Conservation (phyloP, 2,113 vertebrate species). For the Micronycteris hirsuta region DNA sequence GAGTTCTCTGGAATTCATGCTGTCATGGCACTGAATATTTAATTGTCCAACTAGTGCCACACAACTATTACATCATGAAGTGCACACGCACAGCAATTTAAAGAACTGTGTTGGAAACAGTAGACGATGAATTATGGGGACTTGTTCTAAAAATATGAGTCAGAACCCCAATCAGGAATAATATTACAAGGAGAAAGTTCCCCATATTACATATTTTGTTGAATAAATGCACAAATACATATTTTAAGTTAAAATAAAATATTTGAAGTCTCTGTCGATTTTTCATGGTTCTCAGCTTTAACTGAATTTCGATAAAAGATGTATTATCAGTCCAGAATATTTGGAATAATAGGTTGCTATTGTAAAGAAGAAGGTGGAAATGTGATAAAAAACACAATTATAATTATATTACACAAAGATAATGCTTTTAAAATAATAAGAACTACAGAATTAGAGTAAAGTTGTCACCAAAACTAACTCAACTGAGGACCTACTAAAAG, state of each 20-base stretch:
- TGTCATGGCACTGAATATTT: not conserved
- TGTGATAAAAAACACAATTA: not conserved
- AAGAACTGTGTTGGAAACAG: not conserved
- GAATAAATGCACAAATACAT: not conserved
- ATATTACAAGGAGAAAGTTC: not conserved
- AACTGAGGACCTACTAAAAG: not conserved
- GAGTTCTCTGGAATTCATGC: not conserved
- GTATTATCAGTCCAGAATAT: not conserved
- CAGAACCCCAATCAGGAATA: not conserved
- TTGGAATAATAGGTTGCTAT: not conserved
- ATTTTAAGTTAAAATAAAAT: not conserved
- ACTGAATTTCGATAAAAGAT: not conserved
- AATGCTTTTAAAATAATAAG: not conserved
- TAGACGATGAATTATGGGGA: not conserved
- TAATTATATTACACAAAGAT: not conserved
- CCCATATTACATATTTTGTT: not conserved
- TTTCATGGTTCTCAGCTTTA: not conserved
- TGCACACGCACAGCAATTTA: not conserved
- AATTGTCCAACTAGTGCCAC: not conserved
- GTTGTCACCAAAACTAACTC: not conserved
- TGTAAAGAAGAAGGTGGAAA: not conserved
- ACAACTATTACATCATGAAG: not conserved
- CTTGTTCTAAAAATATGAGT: not conserved
- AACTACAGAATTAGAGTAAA: not conserved
- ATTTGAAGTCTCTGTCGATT: not conserved